Percentiles rank a stretch among this genome's conserved stretches.
These are phyloP conservation scores for Hydrocynus forskahlii DNA, from an alignment of 2,797 vertebrate species.

Conservation along the genomic window DNA sequence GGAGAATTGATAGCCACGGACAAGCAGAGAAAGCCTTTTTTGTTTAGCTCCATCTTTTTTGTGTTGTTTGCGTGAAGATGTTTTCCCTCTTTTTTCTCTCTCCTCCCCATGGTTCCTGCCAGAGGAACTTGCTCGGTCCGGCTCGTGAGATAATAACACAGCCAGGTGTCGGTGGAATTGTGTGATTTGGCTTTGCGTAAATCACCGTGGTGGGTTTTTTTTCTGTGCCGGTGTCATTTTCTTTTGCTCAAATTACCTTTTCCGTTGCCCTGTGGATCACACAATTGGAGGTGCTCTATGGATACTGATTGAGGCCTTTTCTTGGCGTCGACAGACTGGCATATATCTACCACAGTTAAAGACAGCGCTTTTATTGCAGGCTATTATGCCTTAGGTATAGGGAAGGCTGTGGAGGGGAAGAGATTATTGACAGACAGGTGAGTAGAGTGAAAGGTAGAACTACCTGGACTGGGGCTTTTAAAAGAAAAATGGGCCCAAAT, in stretches of 20 bases:
- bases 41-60: conserved; percentile 46
- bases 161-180: conserved; percentile 78
- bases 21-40: conserved; percentile 44
- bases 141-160: conserved; percentile 84
- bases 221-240: conserved; percentile 75
- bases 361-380: conserved; percentile 71
- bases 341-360: conserved; percentile 67
- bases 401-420: conserved; percentile 43
- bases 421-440: conserved; percentile 52
- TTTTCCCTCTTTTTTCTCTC: conserved; percentile 67
- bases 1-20: conserved; percentile 61
- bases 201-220: conserved; percentile 75
- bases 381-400: conserved; percentile 63
- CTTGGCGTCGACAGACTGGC: conserved; percentile 68
- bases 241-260: conserved; percentile 82
- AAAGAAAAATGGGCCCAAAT: conserved; percentile 36
- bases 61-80: conserved; percentile 61
- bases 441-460: conserved; percentile 59
- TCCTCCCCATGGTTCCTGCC: conserved; percentile 55
- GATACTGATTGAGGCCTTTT: conserved; percentile 81
- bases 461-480: conserved; percentile 28
- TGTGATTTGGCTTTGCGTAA: conserved; percentile 83
- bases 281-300: conserved; percentile 78
- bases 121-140: conserved; percentile 68
- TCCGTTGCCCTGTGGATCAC: conserved; percentile 72